These are phyloP conservation scores for Schizopygopsis malacanthus DNA, from an alignment of 2,797 vertebrate genomes.

Conservation along the genomic window DNA sequence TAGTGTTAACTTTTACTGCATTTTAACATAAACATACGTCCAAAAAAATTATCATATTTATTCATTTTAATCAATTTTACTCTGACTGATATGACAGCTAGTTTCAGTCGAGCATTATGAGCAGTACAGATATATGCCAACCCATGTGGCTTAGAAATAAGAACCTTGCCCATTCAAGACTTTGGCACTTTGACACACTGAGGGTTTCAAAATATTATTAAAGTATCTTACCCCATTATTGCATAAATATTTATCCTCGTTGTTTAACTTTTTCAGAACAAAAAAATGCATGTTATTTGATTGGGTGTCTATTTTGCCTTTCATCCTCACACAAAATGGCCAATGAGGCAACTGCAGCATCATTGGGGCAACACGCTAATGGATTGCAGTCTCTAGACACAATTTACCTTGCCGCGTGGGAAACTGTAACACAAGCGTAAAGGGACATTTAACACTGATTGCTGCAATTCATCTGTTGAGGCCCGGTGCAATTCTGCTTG, in stretches of 20 bases:
- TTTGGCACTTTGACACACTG: background rate
- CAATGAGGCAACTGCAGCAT: conserved; percentile 2
- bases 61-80: background rate
- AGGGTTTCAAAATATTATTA: conserved; percentile 6
- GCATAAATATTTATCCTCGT: background rate
- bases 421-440: conserved; percentile 18
- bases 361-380: background rate
- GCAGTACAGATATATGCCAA: background rate
- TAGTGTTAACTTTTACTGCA: no score
- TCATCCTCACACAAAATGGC: background rate
- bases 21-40: no score
- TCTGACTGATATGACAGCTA: background rate
- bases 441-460: conserved; percentile 48
- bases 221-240: background rate
- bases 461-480: conserved; percentile 50
- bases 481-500: conserved; percentile 20
- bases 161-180: background rate
- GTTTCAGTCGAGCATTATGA: background rate
- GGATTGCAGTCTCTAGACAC: conserved; percentile 20
- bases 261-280: background rate
- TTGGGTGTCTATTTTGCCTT: background rate
- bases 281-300: background rate
- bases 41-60: background rate
- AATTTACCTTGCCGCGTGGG: conserved; percentile 32
- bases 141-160: background rate